A percentile compares a stretch with the other conserved stretches of the same genome.
Conservation (phyloP, 2,888 invertebrate genomes). For the Tiliacea citrago region DNA sequence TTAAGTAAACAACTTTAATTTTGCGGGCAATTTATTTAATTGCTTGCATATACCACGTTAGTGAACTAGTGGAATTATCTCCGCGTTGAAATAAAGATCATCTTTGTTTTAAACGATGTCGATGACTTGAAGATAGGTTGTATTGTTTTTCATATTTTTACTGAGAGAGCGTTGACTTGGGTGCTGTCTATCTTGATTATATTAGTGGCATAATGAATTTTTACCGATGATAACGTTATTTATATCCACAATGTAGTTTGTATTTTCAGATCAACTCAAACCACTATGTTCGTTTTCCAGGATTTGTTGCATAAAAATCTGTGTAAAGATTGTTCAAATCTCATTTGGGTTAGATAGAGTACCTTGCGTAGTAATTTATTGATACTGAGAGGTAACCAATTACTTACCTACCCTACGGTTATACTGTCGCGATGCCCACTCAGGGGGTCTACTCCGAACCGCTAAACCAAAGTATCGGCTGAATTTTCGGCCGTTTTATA, state of each 20-base stretch:
- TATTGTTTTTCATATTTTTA: constrained; percentile 17
- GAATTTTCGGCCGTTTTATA: too few relatives aligned
- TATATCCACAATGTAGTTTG: background rate
- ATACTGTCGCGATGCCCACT: too few relatives aligned
- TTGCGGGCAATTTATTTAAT: constrained; percentile 69
- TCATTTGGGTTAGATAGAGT: background rate
- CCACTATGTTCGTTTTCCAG: background rate
- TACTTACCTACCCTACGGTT: too few relatives aligned
- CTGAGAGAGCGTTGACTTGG: background rate
- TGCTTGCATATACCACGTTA: constrained; percentile 46
- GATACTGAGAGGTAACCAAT: too few relatives aligned
- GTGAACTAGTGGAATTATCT: constrained; percentile 53
- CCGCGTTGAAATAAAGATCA: constrained; percentile 65
- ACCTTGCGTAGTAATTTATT: too few relatives aligned
- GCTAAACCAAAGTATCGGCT: too few relatives aligned
- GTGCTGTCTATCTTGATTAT: background rate
- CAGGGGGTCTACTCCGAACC: too few relatives aligned
- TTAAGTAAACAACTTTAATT: constrained; percentile 67
- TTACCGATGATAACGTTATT: background rate
- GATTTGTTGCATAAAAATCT: background rate
- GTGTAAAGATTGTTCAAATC: background rate
- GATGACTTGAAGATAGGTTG: constrained; percentile 52
- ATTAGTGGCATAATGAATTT: background rate
- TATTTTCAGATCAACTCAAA: background rate
- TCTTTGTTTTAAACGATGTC: constrained; percentile 56